A percentile compares a stretch with the other conserved stretches of the same genome.
phyloP scores from a whole-genome alignment of 2,888 invertebrate species.

The Drosophila quinaria region DNA sequence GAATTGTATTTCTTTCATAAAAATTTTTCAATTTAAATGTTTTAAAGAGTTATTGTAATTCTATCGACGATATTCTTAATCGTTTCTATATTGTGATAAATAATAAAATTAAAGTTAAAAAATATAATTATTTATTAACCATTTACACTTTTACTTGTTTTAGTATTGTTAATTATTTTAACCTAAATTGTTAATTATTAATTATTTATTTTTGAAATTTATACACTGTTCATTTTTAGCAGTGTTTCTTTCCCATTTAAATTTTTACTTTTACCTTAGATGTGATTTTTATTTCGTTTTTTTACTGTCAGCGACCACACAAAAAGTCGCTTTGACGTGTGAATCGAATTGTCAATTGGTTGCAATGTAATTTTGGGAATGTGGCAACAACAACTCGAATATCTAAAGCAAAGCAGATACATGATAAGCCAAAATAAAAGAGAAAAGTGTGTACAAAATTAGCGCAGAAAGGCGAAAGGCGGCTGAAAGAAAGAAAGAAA shows the following conservation, averaged over 20 bases:
- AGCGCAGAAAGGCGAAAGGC: constrained; percentile 29
- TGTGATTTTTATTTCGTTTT: constrained; percentile 10
- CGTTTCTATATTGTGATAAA: no score
- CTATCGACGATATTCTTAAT: no score
- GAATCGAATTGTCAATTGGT: constrained; percentile 64
- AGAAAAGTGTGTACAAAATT: constrained; percentile 37
- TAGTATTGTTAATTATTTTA: not conserved
- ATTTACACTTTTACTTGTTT: not conserved
- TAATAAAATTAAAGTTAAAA: no score
- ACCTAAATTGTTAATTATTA: not conserved
- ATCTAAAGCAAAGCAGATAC: constrained; percentile 2
- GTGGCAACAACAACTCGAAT: constrained; percentile 50
- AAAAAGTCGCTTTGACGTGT: constrained; percentile 63
- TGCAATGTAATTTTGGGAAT: constrained; percentile 56
- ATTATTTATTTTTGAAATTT: not conserved
- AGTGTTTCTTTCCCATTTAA: not conserved
- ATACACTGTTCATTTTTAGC: not conserved
- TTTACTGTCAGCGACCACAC: constrained; percentile 60
- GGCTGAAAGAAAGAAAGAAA: constrained; percentile 8
- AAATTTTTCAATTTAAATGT: no score
- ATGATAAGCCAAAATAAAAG: constrained; percentile 11
- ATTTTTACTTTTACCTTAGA: not conserved
- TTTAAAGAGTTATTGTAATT: no score
- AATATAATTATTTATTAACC: no score
- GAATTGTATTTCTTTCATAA: no score